Evolutionary conservation across 2,113 vertebrate species (phyloP).

Genomic region (Cyrtonyx montezumae): DNA sequence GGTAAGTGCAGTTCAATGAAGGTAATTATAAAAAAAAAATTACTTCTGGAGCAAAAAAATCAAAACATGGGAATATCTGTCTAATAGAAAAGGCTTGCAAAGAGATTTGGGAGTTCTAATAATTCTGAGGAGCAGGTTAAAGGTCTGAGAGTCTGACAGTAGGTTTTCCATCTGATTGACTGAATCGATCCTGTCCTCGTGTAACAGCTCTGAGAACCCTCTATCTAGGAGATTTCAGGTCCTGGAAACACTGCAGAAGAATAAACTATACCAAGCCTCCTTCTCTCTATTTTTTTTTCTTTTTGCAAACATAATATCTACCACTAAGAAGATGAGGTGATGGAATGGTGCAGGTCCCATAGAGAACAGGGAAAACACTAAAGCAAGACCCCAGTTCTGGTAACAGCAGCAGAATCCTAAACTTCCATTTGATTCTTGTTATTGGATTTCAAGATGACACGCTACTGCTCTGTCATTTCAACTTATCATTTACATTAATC

Average conservation of each 20-base stretch:
- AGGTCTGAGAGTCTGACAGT: slow-evolving; percentile 76
- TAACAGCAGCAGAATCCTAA: neutral
- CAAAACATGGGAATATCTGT: slow-evolving; percentile 77
- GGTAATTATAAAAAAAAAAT: slow-evolving; percentile 84
- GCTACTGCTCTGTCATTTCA: neutral
- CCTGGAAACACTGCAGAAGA: slow-evolving; percentile 16
- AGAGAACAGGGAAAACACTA: neutral
- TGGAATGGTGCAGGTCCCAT: slow-evolving; percentile 22
- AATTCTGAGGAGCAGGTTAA: slow-evolving; percentile 75
- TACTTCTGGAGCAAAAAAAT: slow-evolving; percentile 81
- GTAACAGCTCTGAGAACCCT: slow-evolving; percentile 12
- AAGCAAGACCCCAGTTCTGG: neutral
- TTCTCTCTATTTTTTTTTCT: neutral
- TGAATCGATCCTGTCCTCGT: slow-evolving; percentile 74
- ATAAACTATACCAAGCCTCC: neutral
- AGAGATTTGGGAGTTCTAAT: slow-evolving; percentile 79
- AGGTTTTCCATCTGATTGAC: slow-evolving; percentile 73
- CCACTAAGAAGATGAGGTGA: slow-evolving; percentile 53
- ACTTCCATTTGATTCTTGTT: neutral
- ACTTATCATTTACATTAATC: neutral
- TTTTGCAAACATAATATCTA: slow-evolving; percentile 45
- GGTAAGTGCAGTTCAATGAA: slow-evolving; percentile 80
- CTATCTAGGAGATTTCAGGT: slow-evolving; percentile 40
- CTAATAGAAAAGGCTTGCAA: slow-evolving; percentile 77
- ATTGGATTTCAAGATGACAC: neutral